Conservation (phyloP, 2,888 invertebrate genomes). For the Hypselothyrea guttata region DNA sequence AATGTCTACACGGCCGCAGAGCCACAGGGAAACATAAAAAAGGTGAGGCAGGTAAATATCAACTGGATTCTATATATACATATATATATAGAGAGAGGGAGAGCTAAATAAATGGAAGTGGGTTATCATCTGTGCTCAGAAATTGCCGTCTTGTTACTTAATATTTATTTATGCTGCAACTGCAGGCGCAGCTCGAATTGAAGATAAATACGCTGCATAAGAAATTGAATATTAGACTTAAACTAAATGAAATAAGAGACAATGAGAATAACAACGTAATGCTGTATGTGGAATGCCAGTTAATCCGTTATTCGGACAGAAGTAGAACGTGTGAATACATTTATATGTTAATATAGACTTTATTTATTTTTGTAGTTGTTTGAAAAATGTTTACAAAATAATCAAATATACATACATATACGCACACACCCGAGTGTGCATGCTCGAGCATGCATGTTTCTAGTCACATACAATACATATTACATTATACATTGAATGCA, state of each 20-base stretch:
- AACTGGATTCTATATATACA: too few species aligned
- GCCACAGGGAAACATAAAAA: conserved; percentile 43
- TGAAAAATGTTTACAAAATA: conserved; percentile 81
- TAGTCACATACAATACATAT: conserved; percentile 66
- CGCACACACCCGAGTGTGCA: conserved; percentile 28
- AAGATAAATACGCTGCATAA: conserved; percentile 10
- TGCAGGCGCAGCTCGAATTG: conserved; percentile 3
- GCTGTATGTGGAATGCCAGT: too few species aligned
- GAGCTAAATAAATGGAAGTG: conserved; percentile 14
- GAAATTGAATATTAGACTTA: conserved; percentile 15
- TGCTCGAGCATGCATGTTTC: conserved; percentile 58
- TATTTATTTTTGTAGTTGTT: conserved; percentile 77
- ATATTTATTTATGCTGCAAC: conserved; percentile 14
- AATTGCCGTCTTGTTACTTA: conserved; percentile 10
- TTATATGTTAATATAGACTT: conserved; percentile 80
- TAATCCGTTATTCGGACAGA: too few species aligned
- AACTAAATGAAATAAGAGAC: conserved; percentile 5
- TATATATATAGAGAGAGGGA: conserved; percentile 12
- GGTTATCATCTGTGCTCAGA: conserved; percentile 1
- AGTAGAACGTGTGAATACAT: conserved; percentile 47
- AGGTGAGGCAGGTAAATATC: conserved; percentile 37
- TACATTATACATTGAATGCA: conserved; percentile 64
- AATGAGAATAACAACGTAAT: not conserved
- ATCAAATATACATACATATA: conserved; percentile 79
- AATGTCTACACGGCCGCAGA: conserved; percentile 48